These are phyloP conservation scores for Drosophila tropicalis DNA, from an alignment of 1,140 invertebrate species.

Conservation along the genomic window DNA sequence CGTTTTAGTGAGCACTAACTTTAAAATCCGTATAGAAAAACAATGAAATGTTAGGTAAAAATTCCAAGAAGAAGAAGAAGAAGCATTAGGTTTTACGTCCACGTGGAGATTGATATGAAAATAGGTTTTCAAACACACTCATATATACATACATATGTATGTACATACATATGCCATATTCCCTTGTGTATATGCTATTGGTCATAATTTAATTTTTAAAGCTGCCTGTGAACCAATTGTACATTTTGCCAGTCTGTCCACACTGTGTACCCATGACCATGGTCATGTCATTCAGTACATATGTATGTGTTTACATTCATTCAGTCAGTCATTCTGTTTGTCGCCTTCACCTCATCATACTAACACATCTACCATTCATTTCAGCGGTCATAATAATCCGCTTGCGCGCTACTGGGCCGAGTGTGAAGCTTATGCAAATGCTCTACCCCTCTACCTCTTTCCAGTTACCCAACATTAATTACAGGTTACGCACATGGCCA, in stretches of 20 bases:
- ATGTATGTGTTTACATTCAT: too few relatives aligned
- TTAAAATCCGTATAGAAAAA: too few relatives aligned
- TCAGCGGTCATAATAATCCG: constrained; percentile 32
- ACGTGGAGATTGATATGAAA: not conserved
- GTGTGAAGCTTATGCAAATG: constrained; percentile 53
- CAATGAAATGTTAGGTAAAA: too few relatives aligned
- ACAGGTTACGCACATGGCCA: constrained; percentile 1
- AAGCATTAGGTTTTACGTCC: too few relatives aligned
- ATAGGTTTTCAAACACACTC: not conserved
- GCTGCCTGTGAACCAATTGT: not conserved
- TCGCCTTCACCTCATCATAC: not conserved
- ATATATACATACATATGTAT: too few relatives aligned
- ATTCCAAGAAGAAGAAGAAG: too few relatives aligned
- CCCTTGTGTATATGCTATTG: not conserved
- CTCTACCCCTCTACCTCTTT: not conserved
- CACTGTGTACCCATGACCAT: too few relatives aligned
- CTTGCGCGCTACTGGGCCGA: constrained; percentile 1
- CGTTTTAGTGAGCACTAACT: too few relatives aligned
- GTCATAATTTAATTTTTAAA: constrained; percentile 52
- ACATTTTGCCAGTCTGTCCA: not conserved
- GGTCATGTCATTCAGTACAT: too few relatives aligned
- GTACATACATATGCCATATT: too few relatives aligned
- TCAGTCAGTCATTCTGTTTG: too few relatives aligned
- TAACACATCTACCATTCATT: not conserved
- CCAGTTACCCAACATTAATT: constrained; percentile 40